A percentile compares a stretch with the other conserved stretches of the same genome.
Evolutionary conservation across 1,140 invertebrate genomes (phyloP).

Genomic region (Tyrophagus putrescentiae): DNA sequence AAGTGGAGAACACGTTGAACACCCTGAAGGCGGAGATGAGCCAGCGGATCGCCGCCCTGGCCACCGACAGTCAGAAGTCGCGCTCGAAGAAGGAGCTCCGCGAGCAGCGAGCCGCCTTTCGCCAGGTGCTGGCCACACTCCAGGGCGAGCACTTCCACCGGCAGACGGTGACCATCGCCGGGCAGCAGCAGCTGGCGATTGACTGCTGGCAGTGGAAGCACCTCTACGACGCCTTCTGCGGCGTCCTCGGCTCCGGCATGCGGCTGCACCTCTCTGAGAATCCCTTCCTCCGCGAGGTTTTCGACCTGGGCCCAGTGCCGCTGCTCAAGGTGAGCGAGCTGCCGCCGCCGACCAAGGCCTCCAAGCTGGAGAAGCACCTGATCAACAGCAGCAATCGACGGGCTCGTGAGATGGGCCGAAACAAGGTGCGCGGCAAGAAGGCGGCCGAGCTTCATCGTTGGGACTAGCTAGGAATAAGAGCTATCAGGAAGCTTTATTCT

Average conservation of each 20-base stretch:
- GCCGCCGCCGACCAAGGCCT: no score
- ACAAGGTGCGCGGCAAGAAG: slow-evolving; percentile 74
- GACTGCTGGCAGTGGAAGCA: slow-evolving; percentile 62
- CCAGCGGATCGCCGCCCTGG: slow-evolving; percentile 51
- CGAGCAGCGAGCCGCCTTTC: slow-evolving; percentile 74
- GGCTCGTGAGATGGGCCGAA: slow-evolving; percentile 63
- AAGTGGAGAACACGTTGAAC: no score
- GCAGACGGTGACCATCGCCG: slow-evolving; percentile 56
- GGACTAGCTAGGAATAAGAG: no score
- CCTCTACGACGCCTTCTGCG: slow-evolving; percentile 68
- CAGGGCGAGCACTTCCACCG: slow-evolving; percentile 54
- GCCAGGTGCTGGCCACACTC: slow-evolving; percentile 56
- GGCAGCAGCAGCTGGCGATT: slow-evolving; percentile 52
- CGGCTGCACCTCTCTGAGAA: slow-evolving; percentile 65
- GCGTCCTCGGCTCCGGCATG: slow-evolving; percentile 62
- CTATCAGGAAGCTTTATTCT: no score
- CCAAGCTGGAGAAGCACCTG: slow-evolving; percentile 59
- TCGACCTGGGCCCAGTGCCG: slow-evolving; percentile 56
- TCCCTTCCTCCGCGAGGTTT: slow-evolving; percentile 61
- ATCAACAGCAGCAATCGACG: slow-evolving; percentile 75
- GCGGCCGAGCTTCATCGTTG: no score
- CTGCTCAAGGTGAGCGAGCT: slow-evolving; percentile 37
- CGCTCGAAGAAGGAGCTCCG: slow-evolving; percentile 82
- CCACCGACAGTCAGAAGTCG: slow-evolving; percentile 83
- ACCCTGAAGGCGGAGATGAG: slow-evolving; percentile 34